A percentile compares a stretch with the other conserved stretches of the same genome.
phyloP scores from a whole-genome alignment of 2,888 invertebrate genomes.

The Dorcus parallelipipedus region DNA sequence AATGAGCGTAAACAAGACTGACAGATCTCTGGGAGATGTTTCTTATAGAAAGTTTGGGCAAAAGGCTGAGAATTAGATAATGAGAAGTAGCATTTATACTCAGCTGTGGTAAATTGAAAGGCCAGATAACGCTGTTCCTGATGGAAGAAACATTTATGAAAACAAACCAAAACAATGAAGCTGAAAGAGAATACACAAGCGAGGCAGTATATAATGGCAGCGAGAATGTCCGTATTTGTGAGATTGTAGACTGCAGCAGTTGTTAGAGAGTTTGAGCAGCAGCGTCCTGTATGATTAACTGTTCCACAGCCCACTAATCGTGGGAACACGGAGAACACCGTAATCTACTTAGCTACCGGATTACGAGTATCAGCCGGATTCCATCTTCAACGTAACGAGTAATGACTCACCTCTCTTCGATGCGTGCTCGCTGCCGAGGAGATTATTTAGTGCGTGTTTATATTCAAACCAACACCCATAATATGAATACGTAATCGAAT shows the following conservation, averaged over 20 bases:
- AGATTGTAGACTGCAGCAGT: constrained; percentile 4
- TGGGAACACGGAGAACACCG: constrained; percentile 39
- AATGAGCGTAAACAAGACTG: no score
- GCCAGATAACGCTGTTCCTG: no score
- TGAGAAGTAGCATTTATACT: no score
- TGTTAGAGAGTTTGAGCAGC: constrained; percentile 8
- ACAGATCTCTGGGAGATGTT: no score
- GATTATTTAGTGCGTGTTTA: not conserved
- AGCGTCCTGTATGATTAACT: constrained; percentile 31
- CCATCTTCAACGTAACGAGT: constrained; percentile 31
- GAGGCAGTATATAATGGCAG: no score
- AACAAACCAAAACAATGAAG: no score
- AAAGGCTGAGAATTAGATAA: no score
- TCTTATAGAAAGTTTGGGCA: no score
- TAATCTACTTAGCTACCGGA: constrained; percentile 45
- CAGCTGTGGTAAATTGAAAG: no score
- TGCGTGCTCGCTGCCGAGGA: not conserved
- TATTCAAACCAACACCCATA: not conserved
- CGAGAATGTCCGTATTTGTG: not conserved
- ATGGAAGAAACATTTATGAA: no score
- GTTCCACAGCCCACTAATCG: constrained; percentile 37
- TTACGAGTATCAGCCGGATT: constrained; percentile 38
- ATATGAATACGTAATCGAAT: not conserved
- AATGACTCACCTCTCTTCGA: constrained; percentile 14
- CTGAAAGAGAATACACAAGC: no score